Evolutionary conservation across 2,888 invertebrate species (phyloP), one percentile per base, ranked within the genome.

Genomic region (Thyatira batis): DNA sequence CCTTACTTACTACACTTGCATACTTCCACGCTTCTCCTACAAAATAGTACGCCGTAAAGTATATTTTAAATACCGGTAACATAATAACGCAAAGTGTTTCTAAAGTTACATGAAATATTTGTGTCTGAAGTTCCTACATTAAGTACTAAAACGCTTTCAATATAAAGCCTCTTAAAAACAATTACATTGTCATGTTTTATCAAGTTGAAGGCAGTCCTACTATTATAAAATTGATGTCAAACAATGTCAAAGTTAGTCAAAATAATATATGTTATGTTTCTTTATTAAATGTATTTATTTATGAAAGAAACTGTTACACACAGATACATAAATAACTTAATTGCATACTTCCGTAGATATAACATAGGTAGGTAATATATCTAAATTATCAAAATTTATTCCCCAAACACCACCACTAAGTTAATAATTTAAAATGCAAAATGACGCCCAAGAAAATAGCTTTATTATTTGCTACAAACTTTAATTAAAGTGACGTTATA

Each of bases 1-100:
- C 17, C 20, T 50, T 43, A 23, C 43, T 20, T 30, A 17, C 20
- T 27, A 20, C 20, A 49, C 30, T n/a, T 6, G 25, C 13, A 50
- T 50, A 43, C 25, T 44, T 50, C 13, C 17, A 43, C 30, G 50
- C 9, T 17, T 3, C 43, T 43, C 43, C 43, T 4, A 17, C 17
- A 25, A 20, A 43, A 20, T 43, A 50, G 39, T 43, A 39, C 20
- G 11, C 25, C 43, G 13, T 50, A 50, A 50, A 27, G 50, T 25
- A 43, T 50, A 50, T 23, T 27, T 25, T 27, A 50, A 50, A 27
- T 43, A n/a, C 13, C 27, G 17, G 25, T 50, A 27, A 20, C 23
- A 43, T 39, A 17, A 50, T 25, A 43, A 23, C 20, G 21, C 43
- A 50, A 43, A 25, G 39, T 50, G 17, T 50, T 50, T 23, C 50